These are phyloP conservation scores for Cheilosia vulpina DNA, from an alignment of 2,888 invertebrate species.

Conservation along the genomic window DNA sequence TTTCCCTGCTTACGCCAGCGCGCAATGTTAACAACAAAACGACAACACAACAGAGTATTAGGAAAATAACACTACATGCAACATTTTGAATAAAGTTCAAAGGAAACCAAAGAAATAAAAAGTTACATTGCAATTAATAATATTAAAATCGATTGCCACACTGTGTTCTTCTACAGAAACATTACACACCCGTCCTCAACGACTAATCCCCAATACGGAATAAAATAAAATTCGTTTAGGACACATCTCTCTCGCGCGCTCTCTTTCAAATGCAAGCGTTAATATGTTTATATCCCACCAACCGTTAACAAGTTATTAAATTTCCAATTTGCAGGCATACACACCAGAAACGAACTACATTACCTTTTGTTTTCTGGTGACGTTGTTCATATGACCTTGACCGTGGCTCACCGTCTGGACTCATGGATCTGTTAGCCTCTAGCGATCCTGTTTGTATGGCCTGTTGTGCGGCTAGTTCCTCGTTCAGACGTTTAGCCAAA, in stretches of 20 bases:
- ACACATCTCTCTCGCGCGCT: slow-evolving; percentile 18
- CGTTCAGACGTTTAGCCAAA: slow-evolving; percentile 88
- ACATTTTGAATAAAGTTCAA: slow-evolving; percentile 17
- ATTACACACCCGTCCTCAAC: slow-evolving; percentile 61
- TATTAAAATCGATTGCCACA: slow-evolving; percentile 28
- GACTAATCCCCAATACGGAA: slow-evolving; percentile 67
- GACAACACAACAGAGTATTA: slow-evolving; percentile 38
- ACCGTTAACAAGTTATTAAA: slow-evolving; percentile 63
- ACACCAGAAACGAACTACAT: slow-evolving; percentile 44
- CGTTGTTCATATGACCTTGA: slow-evolving; percentile 89
- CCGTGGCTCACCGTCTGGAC: slow-evolving; percentile 86
- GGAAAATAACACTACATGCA: slow-evolving; percentile 34
- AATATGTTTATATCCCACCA: slow-evolving; percentile 47
- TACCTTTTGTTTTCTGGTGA: slow-evolving; percentile 81
- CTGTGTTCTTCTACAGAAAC: slow-evolving; percentile 16
- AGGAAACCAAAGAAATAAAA: slow-evolving; percentile 41
- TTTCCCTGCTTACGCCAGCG: not conserved
- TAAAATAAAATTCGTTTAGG: not conserved
- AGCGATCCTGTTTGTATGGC: slow-evolving; percentile 78
- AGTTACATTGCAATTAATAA: slow-evolving; percentile 23
- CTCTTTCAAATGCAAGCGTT: slow-evolving; percentile 62
- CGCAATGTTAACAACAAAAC: slow-evolving; percentile 47
- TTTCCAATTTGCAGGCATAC: slow-evolving; percentile 62
- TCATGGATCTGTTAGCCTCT: slow-evolving; percentile 82
- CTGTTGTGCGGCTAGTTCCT: slow-evolving; percentile 85